Evolutionary conservation across 2,797 vertebrate species (phyloP).

Genomic region (Halcyon leucocephala): DNA sequence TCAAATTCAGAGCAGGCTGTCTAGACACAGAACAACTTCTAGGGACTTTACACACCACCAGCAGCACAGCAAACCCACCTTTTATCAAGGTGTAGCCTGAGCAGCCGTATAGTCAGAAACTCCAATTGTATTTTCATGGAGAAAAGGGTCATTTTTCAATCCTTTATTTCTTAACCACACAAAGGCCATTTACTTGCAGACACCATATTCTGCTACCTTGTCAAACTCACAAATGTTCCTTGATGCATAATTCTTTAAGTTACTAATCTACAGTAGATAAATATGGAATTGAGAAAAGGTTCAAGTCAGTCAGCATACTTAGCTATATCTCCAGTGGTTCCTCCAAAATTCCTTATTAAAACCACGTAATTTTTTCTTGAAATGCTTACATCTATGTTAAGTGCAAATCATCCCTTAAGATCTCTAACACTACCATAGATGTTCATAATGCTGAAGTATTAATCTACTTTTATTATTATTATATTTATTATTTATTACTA

Average conservation of each 20-base stretch:
- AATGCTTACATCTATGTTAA: neutral
- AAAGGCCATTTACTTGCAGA: neutral
- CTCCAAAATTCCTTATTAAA: neutral
- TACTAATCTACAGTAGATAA: neutral
- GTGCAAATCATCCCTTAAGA: neutral
- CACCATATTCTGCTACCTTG: neutral
- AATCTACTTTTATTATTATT: no score
- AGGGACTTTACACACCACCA: neutral
- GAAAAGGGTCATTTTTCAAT: neutral
- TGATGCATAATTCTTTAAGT: neutral
- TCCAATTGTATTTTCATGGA: neutral
- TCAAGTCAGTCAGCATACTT: neutral
- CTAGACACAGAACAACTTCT: neutral
- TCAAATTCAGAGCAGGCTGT: constrained; percentile 14
- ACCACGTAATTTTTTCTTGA: neutral
- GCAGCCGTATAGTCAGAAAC: neutral
- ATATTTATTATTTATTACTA: no score
- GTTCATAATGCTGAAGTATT: neutral
- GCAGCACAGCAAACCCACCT: neutral
- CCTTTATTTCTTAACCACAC: neutral
- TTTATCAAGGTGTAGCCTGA: neutral
- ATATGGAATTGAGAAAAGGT: neutral
- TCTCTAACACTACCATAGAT: neutral
- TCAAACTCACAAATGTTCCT: neutral
- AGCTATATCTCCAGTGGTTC: neutral